Evolutionary conservation across 2,888 invertebrate genomes (phyloP).

Genomic region (Leptothorax acervorum): DNA sequence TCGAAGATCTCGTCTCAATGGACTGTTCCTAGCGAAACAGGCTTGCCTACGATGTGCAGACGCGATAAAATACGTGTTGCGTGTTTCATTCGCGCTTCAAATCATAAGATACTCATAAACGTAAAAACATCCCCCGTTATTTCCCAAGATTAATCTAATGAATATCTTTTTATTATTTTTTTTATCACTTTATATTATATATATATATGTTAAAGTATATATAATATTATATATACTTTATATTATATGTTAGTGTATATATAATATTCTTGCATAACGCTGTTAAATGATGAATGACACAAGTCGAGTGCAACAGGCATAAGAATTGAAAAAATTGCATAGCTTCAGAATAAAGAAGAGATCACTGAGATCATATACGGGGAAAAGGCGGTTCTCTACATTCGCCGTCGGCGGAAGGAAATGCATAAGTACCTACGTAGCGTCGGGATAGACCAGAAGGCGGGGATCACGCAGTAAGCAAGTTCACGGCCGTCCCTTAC

Average conservation of each 20-base stretch:
- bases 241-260: too few relatives aligned
- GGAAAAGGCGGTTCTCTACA: conserved; percentile 48
- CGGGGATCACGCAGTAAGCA: conserved; percentile 71
- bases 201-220: too few relatives aligned
- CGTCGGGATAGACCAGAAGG: conserved; percentile 59
- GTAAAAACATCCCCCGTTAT: not conserved
- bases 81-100: not conserved
- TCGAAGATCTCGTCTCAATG: conserved; percentile 27
- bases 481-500: conserved; percentile 82
- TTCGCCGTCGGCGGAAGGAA: conserved; percentile 66
- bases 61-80: not conserved
- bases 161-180: conserved; percentile 7
- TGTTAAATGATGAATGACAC: not conserved
- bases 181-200: not conserved
- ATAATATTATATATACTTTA: not conserved
- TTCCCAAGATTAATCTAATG: not conserved
- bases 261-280: not conserved
- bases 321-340: not conserved
- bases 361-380: not conserved
- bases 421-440: conserved; percentile 57
- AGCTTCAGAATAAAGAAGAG: conserved; percentile 1
- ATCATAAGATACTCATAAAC: not conserved
- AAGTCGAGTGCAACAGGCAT: not conserved
- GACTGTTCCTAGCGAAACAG: conserved; percentile 13
- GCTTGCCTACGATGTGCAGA: not conserved